A percentile compares a stretch with the other conserved stretches of the same genome.
phyloP scores from a whole-genome alignment of 2,797 vertebrate species.

The Neosalanx taihuensis region DNA sequence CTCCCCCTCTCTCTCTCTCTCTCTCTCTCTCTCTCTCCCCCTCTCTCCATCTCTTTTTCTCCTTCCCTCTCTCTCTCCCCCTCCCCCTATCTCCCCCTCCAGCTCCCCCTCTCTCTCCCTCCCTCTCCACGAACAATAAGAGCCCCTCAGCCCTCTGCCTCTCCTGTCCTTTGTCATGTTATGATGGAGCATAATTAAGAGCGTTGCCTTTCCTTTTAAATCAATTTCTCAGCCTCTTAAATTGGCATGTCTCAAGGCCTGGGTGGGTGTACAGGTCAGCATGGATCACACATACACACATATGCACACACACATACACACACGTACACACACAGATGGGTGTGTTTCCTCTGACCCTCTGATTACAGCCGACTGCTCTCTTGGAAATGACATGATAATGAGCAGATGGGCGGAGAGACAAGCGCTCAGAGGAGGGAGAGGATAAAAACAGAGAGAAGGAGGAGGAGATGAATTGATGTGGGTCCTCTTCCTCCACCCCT shows the following conservation, averaged over 20 bases:
- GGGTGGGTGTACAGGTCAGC: no score
- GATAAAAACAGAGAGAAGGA: neutral
- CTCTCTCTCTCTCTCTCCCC: neutral
- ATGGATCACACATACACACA: neutral
- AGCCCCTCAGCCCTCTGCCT: neutral
- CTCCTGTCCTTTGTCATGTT: constrained; percentile 1
- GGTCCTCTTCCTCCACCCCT: no score
- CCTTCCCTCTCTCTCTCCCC: neutral
- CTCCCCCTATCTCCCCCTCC: neutral
- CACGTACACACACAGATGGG: neutral
- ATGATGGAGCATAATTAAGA: neutral
- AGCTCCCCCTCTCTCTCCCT: no score
- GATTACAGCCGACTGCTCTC: neutral
- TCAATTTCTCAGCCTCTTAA: neutral
- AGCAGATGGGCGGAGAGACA: neutral
- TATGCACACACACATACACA: neutral
- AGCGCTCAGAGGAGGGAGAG: neutral
- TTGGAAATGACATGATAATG: neutral
- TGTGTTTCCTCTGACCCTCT: neutral
- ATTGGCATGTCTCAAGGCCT: no score
- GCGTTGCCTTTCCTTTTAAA: neutral
- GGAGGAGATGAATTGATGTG: neutral
- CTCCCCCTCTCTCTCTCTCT: neutral
- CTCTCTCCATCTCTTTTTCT: neutral
- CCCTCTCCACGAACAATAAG: neutral